These are phyloP conservation scores for Tyrannus savana DNA, from an alignment of 2,113 vertebrate species.

Conservation along the genomic window DNA sequence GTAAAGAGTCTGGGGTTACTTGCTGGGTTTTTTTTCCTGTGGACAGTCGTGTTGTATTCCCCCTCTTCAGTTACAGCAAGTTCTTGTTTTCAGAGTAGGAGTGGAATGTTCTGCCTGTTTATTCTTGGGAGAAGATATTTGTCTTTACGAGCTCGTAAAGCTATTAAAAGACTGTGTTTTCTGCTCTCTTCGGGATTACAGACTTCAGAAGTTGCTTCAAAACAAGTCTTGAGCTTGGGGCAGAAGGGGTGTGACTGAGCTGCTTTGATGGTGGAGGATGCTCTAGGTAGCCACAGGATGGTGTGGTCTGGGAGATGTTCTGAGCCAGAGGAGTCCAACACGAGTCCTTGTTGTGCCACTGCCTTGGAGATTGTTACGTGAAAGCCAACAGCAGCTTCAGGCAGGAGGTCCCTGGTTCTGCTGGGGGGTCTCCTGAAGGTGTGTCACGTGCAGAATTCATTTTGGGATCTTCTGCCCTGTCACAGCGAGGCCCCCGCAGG, in stretches of 20 bases:
- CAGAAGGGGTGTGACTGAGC: neutral
- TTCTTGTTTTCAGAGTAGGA: neutral
- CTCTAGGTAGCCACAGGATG: neutral
- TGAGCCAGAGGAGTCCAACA: fast-evolving
- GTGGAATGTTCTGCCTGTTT: constrained; percentile 33
- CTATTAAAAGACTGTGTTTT: constrained; percentile 33
- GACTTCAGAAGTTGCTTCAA: constrained; percentile 1
- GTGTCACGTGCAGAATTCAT: neutral
- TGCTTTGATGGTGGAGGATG: neutral
- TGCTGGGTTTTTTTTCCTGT: neutral
- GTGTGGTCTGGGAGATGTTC: neutral
- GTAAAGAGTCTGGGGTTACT: neutral
- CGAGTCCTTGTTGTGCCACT: neutral
- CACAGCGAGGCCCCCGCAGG: neutral
- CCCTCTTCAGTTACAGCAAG: neutral
- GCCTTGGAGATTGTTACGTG: neutral
- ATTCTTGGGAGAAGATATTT: constrained; percentile 22
- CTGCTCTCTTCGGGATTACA: neutral
- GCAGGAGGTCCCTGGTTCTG: neutral
- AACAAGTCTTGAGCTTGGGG: neutral
- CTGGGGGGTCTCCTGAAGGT: neutral
- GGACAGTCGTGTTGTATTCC: neutral
- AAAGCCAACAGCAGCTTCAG: neutral
- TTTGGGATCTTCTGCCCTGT: neutral
- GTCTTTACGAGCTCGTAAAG: constrained; percentile 39